phyloP scores from a whole-genome alignment of 1,140 invertebrate species.

The Hestina assimilis region DNA sequence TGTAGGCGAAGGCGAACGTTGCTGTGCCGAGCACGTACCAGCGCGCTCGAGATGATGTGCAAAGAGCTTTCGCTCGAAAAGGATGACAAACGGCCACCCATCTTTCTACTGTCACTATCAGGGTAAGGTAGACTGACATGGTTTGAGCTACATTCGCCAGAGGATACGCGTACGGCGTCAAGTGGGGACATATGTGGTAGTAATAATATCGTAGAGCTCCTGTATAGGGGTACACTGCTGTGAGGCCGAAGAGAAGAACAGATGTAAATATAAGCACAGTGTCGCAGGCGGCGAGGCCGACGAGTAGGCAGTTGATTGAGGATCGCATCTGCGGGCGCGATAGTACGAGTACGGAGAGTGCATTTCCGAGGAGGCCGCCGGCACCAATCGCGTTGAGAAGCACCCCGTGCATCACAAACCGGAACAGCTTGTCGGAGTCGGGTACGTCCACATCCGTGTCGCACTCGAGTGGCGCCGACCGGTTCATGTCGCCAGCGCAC shows the following conservation, averaged over 20 bases:
- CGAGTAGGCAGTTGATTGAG: constrained; percentile 95
- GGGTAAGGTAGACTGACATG: constrained; percentile 95
- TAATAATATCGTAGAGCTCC: constrained; percentile 87
- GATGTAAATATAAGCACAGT: constrained; percentile 92
- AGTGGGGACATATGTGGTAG: constrained; percentile 87
- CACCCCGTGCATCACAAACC: constrained; percentile 91
- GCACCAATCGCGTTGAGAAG: constrained; percentile 89
- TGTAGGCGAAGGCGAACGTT: constrained; percentile 91
- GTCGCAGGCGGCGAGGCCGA: constrained; percentile 94
- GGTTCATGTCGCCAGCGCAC: constrained; percentile 46
- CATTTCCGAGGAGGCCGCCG: constrained; percentile 93
- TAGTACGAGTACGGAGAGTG: constrained; percentile 93
- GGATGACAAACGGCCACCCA: constrained; percentile 98
- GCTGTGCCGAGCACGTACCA: constrained; percentile 91
- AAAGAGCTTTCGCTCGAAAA: constrained; percentile 90
- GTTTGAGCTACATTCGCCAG: constrained; percentile 93
- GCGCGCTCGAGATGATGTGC: constrained; percentile 93
- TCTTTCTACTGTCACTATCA: constrained; percentile 96
- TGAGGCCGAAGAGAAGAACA: constrained; percentile 91
- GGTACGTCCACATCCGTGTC: constrained; percentile 70
- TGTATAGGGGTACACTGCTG: constrained; percentile 90
- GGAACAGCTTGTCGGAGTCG: constrained; percentile 79
- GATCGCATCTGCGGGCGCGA: constrained; percentile 95
- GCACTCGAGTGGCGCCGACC: constrained; percentile 53
- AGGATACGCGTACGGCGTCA: constrained; percentile 91